These are phyloP conservation scores for Neolamprologus ventralis DNA, from an alignment of 2,113 vertebrate genomes.

Conservation along the genomic window DNA sequence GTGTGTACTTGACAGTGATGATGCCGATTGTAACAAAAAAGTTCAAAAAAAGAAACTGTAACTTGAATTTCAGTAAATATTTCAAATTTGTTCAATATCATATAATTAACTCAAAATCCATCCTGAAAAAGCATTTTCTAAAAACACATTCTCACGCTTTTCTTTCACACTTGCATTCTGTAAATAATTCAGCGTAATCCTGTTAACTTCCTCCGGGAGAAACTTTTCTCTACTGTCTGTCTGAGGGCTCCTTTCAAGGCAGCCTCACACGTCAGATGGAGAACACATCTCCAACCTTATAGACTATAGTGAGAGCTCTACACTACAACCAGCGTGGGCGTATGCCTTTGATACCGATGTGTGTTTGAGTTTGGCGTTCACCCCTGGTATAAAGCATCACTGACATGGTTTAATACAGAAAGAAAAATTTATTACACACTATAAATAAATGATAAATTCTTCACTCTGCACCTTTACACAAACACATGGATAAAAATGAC, in stretches of 20 bases:
- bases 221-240: not conserved
- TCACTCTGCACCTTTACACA: not conserved
- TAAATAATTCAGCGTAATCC: conserved; percentile 13
- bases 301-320: not conserved
- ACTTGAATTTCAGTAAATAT: not conserved
- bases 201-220: not conserved
- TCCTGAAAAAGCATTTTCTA: not conserved
- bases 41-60: not conserved
- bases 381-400: not conserved
- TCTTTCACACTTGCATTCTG: not conserved
- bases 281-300: not conserved
- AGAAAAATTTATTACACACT: not conserved
- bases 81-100: not conserved
- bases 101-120: not conserved
- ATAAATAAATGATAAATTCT: not conserved
- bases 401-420: not conserved
- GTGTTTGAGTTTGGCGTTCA: not conserved
- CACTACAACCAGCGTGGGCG: not conserved
- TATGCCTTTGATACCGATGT: not conserved
- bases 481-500: not conserved
- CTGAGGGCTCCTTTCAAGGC: not conserved
- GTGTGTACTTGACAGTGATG: not conserved
- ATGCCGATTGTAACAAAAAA: not conserved
- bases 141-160: not conserved
- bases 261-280: not conserved